phyloP scores from a whole-genome alignment of 2,113 vertebrate species.

The Cochlearius cochlearius region DNA sequence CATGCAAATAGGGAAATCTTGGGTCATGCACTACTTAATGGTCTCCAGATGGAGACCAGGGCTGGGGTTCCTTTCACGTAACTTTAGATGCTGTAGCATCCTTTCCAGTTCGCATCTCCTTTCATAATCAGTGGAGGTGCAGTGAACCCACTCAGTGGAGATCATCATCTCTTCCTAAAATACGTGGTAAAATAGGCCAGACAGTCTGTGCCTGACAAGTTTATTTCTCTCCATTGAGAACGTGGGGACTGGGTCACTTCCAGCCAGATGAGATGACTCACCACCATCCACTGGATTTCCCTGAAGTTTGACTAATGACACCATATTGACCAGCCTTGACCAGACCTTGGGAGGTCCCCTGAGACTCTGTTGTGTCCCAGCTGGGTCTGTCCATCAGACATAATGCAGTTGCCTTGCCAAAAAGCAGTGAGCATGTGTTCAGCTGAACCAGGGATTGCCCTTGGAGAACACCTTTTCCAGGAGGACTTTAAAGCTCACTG shows the following conservation, averaged over 20 bases:
- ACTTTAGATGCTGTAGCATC: no score
- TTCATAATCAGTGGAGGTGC: background rate
- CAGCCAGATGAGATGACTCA: background rate
- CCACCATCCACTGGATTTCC: background rate
- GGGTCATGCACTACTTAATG: background rate
- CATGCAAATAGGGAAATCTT: background rate
- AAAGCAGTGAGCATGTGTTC: accelerated
- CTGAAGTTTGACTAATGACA: background rate
- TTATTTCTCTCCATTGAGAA: background rate
- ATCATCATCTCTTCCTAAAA: background rate
- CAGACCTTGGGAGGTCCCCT: background rate
- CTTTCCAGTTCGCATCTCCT: background rate
- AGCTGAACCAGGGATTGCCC: background rate
- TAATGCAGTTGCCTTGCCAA: background rate
- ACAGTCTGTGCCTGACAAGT: background rate
- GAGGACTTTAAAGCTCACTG: background rate
- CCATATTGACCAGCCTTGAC: background rate
- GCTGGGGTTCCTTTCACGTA: background rate
- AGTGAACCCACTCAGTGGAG: background rate
- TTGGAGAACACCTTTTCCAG: background rate
- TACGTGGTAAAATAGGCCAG: background rate
- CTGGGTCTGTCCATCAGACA: background rate
- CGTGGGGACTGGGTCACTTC: background rate
- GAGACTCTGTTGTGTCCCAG: background rate
- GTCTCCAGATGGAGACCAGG: background rate